Conservation (phyloP, 2,113 vertebrate species). For the Tringa solitaria region DNA sequence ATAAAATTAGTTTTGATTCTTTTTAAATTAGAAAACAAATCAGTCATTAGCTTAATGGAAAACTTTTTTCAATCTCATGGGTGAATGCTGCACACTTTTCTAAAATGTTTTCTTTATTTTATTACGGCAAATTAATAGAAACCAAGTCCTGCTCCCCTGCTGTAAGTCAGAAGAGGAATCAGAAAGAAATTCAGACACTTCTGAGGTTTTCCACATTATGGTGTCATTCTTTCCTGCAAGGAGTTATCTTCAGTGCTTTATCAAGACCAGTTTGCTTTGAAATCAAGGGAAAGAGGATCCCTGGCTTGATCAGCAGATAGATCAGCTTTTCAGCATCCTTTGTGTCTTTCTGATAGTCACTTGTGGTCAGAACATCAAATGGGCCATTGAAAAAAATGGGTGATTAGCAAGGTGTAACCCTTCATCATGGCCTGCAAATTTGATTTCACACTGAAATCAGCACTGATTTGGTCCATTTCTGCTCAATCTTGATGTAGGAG, state of each 20-base stretch:
- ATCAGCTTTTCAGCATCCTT: neutral
- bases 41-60: conserved; percentile 7
- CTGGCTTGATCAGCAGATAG: neutral
- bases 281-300: neutral
- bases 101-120: neutral
- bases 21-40: conserved; percentile 5
- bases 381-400: neutral
- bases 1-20: conserved; percentile 14
- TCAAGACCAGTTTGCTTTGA: neutral
- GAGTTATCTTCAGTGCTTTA: neutral
- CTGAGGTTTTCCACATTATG: neutral
- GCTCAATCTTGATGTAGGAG: neutral
- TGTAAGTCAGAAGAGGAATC: neutral
- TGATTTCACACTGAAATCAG: neutral
- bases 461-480: neutral
- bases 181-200: neutral
- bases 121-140: neutral
- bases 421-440: neutral
- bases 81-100: neutral
- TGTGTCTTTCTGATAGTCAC: neutral
- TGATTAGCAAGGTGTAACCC: neutral
- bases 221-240: neutral
- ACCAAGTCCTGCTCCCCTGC: neutral
- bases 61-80: neutral
- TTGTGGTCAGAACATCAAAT: neutral